phyloP scores from a whole-genome alignment of 2,888 invertebrate species.

The Pyrochroa serraticornis region DNA sequence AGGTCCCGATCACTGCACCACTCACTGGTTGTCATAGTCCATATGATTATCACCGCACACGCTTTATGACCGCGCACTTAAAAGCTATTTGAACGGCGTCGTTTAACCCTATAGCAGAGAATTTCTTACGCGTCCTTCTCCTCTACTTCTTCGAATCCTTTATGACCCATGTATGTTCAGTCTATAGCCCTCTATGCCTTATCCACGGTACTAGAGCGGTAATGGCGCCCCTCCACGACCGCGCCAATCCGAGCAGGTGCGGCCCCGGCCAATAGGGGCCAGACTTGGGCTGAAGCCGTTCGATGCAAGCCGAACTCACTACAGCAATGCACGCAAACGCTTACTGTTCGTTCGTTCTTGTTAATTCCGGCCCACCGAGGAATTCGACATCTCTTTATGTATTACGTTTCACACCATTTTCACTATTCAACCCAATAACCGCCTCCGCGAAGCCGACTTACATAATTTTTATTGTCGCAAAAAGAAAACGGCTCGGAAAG shows the following conservation, averaged over 20 bases:
- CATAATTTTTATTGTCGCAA: conserved; percentile 1
- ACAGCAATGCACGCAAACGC: conserved; percentile 23
- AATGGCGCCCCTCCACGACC: conserved; percentile 59
- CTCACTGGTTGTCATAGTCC: conserved; percentile 55
- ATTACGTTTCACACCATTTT: conserved; percentile 9
- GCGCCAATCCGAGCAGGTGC: conserved; percentile 63
- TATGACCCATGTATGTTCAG: conserved; percentile 85
- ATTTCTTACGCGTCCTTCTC: conserved; percentile 65
- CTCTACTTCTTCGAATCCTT: conserved; percentile 79
- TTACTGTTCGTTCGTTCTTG: conserved; percentile 4
- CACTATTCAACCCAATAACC: conserved; percentile 8
- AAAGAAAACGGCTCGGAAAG: neutral
- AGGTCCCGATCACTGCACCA: conserved; percentile 52
- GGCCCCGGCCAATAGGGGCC: conserved; percentile 57
- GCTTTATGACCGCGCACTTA: conserved; percentile 52
- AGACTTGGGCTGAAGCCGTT: conserved; percentile 41
- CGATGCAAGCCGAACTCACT: conserved; percentile 35
- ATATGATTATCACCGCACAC: conserved; percentile 45
- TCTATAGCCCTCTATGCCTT: conserved; percentile 84
- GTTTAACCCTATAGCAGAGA: conserved; percentile 57
- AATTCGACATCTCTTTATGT: conserved; percentile 8
- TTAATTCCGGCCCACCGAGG: conserved; percentile 18
- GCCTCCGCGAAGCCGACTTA: neutral
- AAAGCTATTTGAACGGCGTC: conserved; percentile 50
- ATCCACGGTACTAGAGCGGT: conserved; percentile 66